These are phyloP conservation scores for Netelia virgata DNA, from an alignment of 2,888 invertebrate genomes.

Conservation along the genomic window DNA sequence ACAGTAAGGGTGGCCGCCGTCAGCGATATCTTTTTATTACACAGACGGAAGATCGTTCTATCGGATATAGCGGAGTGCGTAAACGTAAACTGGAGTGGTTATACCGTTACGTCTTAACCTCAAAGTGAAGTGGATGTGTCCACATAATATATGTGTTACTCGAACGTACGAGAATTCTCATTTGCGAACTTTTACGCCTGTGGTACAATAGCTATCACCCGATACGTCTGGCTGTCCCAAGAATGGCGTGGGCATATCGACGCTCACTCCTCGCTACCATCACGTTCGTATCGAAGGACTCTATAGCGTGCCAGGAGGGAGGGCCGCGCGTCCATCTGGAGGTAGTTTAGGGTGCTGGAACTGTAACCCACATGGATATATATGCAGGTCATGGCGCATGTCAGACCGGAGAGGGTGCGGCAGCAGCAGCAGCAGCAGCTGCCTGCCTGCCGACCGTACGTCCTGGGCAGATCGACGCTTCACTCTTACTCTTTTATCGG, in stretches of 20 bases:
- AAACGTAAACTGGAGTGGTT: too few species aligned
- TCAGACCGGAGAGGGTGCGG: conserved; percentile 81
- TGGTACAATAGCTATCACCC: not conserved
- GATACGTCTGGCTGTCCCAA: not conserved
- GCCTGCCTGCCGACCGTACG: conserved; percentile 70
- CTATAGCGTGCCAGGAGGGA: conserved; percentile 1
- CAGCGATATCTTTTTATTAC: too few species aligned
- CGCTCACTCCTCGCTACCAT: conserved; percentile 25
- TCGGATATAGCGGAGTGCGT: too few species aligned
- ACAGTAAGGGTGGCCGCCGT: too few species aligned
- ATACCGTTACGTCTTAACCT: too few species aligned
- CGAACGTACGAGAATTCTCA: conserved; percentile 22
- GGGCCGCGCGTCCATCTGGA: conserved; percentile 23
- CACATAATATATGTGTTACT: not conserved
- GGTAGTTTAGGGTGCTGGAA: conserved; percentile 49
- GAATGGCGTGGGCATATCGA: conserved; percentile 11
- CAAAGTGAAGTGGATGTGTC: too few species aligned
- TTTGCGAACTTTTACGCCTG: conserved; percentile 11
- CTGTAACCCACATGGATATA: conserved; percentile 52
- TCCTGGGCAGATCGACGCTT: conserved; percentile 73
- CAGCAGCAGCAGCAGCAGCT: too few species aligned
- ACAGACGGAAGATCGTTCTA: too few species aligned
- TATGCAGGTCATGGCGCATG: conserved; percentile 82
- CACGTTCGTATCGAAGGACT: conserved; percentile 26
- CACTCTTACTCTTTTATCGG: conserved; percentile 57